Evolutionary conservation across 2,888 invertebrate species (phyloP).

Genomic region (Bruchidius siliquastri): DNA sequence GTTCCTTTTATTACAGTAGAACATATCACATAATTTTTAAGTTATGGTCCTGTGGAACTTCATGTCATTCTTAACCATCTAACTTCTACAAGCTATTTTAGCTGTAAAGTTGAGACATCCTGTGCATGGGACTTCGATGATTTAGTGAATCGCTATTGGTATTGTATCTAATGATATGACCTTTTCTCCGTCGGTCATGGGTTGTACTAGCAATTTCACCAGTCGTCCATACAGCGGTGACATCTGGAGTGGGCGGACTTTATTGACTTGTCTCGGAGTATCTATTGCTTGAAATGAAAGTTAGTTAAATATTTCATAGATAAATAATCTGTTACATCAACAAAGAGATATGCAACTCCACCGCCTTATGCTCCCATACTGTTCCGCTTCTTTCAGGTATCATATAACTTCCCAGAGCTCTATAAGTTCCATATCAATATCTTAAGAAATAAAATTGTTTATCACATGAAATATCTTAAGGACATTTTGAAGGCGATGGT

Average conservation of each 20-base stretch:
- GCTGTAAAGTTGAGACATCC: not conserved
- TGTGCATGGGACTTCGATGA: not conserved
- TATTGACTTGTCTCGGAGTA: not conserved
- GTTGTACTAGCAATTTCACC: not conserved
- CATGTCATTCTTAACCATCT: too few relatives aligned
- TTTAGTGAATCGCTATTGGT: not conserved
- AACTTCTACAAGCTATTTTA: too few relatives aligned
- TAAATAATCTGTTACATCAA: not conserved
- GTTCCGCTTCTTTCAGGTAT: too few relatives aligned
- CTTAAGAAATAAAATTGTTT: too few relatives aligned
- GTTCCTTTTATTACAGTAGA: too few relatives aligned
- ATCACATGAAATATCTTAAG: too few relatives aligned
- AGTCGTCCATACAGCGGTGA: not conserved
- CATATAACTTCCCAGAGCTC: too few relatives aligned
- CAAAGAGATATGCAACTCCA: not conserved
- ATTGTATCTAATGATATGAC: not conserved
- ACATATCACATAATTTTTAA: too few relatives aligned
- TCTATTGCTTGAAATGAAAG: not conserved
- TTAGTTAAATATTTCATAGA: not conserved
- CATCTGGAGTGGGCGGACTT: not conserved
- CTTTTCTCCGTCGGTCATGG: not conserved
- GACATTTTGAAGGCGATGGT: too few relatives aligned
- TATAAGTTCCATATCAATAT: too few relatives aligned
- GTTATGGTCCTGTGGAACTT: too few relatives aligned
- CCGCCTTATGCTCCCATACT: too few relatives aligned